Conservation (phyloP, 2,888 invertebrate genomes). For the Cosmia pyralina region DNA sequence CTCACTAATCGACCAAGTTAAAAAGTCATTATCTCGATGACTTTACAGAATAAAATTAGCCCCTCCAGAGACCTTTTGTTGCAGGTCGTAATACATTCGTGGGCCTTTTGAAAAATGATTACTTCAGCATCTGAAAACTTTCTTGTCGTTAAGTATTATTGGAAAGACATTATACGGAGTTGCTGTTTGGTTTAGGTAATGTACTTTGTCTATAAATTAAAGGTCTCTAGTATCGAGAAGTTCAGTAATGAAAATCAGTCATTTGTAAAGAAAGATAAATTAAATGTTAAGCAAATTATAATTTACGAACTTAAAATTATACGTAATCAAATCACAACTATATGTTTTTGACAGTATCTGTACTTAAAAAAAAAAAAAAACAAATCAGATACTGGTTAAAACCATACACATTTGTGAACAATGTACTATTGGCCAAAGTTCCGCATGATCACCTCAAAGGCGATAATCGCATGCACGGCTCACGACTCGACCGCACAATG, state of each 20-base stretch:
- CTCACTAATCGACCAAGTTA: slow-evolving; percentile 55
- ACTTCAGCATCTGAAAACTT: slow-evolving; percentile 79
- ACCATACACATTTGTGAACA: neutral
- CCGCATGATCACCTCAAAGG: too few relatives aligned
- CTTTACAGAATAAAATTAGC: slow-evolving; percentile 61
- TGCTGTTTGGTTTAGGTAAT: neutral
- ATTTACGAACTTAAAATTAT: neutral
- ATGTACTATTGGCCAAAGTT: too few relatives aligned
- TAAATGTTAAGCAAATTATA: neutral
- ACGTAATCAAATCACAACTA: neutral
- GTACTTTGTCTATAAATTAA: slow-evolving; percentile 14
- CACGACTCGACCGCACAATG: too few relatives aligned
- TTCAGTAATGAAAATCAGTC: too few relatives aligned
- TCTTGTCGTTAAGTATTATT: slow-evolving; percentile 73
- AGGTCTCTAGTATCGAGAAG: neutral
- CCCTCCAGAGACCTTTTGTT: slow-evolving; percentile 47
- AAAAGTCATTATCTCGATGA: slow-evolving; percentile 64
- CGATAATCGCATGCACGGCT: too few relatives aligned
- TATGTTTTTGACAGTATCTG: neutral
- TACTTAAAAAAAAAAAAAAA: too few relatives aligned
- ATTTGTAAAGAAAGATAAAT: too few relatives aligned
- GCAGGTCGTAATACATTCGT: slow-evolving; percentile 54
- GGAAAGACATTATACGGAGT: slow-evolving; percentile 45
- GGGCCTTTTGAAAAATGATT: slow-evolving; percentile 78
- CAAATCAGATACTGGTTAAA: neutral